Percentiles rank a stretch among this genome's conserved stretches.
phyloP scores from a whole-genome alignment of 2,797 vertebrate genomes.

The Sorex maritimensis region DNA sequence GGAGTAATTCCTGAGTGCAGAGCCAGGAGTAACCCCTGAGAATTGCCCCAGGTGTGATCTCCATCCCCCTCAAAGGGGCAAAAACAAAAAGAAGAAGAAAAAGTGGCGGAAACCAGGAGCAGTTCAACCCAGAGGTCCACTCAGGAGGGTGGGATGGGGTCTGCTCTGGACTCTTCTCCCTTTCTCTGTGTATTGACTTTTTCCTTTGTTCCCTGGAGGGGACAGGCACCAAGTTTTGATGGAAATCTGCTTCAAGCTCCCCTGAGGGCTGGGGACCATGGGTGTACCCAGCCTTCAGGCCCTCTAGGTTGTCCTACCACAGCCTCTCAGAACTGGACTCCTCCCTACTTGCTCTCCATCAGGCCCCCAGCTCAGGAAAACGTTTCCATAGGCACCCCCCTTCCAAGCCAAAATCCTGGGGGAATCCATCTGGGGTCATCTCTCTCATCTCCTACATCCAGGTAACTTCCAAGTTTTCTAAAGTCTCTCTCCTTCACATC shows the following conservation, averaged over 20 bases:
- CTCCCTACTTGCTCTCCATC: background rate
- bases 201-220: background rate
- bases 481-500: background rate
- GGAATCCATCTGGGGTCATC: background rate
- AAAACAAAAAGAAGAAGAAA: background rate
- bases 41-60: background rate
- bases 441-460: constrained; percentile 74
- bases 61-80: background rate
- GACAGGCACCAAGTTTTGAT: background rate
- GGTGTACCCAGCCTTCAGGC: background rate
- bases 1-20: too few species aligned
- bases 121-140: rapidly evolving
- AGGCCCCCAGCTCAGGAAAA: background rate
- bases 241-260: background rate
- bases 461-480: background rate
- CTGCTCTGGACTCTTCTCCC: background rate
- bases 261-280: background rate
- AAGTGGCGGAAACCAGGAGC: rapidly evolving
- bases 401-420: background rate
- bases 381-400: background rate
- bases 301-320: background rate
- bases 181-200: background rate
- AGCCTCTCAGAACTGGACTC: background rate
- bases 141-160: background rate
- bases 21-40: too few species aligned